Evolutionary conservation across 2,888 invertebrate genomes (phyloP).

Genomic region (Conchocele bisecta): DNA sequence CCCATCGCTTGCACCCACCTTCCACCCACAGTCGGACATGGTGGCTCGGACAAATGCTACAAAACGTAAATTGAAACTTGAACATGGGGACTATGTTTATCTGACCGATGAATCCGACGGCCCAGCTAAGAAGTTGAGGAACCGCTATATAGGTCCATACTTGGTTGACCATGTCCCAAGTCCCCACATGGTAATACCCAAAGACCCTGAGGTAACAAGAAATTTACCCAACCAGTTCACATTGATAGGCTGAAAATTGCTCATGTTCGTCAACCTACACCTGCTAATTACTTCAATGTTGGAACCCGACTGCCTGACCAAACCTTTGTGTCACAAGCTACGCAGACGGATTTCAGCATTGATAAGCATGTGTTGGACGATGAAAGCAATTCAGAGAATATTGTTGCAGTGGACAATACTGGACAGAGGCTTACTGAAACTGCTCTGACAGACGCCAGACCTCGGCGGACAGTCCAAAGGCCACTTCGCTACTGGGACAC

Average conservation of each 20-base stretch:
- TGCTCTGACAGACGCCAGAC: too few relatives aligned
- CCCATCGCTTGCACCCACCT: too few relatives aligned
- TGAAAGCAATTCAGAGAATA: too few relatives aligned
- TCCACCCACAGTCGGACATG: slow-evolving; percentile 32
- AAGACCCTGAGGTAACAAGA: slow-evolving; percentile 17
- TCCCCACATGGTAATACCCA: slow-evolving; percentile 36
- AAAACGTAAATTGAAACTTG: slow-evolving; percentile 5
- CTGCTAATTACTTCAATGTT: slow-evolving; percentile 28
- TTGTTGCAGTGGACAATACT: background rate
- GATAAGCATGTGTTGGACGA: too few relatives aligned
- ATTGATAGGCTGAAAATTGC: slow-evolving; percentile 51
- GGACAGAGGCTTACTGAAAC: background rate
- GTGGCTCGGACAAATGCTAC: slow-evolving; percentile 10
- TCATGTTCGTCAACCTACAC: slow-evolving; percentile 42
- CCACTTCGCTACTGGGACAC: slow-evolving; percentile 17
- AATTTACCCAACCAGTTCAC: slow-evolving; percentile 36
- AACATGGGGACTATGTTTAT: slow-evolving; percentile 52
- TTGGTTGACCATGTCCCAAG: slow-evolving; percentile 40
- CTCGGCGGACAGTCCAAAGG: slow-evolving; percentile 7
- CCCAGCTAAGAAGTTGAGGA: slow-evolving; percentile 43
- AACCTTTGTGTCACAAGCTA: background rate
- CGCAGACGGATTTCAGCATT: background rate
- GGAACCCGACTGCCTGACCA: slow-evolving; percentile 3
- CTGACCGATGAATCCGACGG: slow-evolving; percentile 29
- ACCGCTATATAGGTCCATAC: slow-evolving; percentile 45